Conservation (phyloP, 2,797 vertebrate genomes). For the Astyanax mexicanus region DNA sequence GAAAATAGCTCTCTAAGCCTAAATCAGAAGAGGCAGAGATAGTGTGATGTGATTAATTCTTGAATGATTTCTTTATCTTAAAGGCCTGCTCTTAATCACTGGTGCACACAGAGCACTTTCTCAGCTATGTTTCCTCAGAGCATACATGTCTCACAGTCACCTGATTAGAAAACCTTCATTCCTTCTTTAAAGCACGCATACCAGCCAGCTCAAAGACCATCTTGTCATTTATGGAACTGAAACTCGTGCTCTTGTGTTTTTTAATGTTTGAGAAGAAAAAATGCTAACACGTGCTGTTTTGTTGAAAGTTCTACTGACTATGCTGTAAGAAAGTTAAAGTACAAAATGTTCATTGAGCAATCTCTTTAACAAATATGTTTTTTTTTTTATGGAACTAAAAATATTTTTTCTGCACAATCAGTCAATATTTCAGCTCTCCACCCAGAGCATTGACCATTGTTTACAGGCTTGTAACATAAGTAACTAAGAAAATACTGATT, state of each 20-base stretch:
- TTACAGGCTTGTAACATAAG: too few species aligned
- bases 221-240: conserved; percentile 19
- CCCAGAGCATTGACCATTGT: too few species aligned
- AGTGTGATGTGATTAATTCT: neutral
- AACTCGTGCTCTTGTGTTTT: conserved; percentile 5
- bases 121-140: neutral
- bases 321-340: neutral
- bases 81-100: neutral
- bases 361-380: too few species aligned
- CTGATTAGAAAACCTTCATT: neutral
- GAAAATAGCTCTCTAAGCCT: neutral
- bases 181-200: neutral
- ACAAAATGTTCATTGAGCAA: too few species aligned
- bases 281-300: neutral
- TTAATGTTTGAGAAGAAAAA: neutral
- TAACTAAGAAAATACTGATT: too few species aligned
- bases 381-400: too few species aligned
- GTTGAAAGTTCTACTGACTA: neutral
- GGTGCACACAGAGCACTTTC: too few species aligned
- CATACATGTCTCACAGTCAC: neutral
- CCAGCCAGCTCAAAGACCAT: neutral
- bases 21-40: neutral
- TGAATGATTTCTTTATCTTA: conserved; percentile 8
- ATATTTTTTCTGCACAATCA: too few species aligned
- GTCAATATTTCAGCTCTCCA: too few species aligned